These are phyloP conservation scores for Charaxes varanes DNA, from an alignment of 1,140 invertebrate species.

Conservation along the genomic window DNA sequence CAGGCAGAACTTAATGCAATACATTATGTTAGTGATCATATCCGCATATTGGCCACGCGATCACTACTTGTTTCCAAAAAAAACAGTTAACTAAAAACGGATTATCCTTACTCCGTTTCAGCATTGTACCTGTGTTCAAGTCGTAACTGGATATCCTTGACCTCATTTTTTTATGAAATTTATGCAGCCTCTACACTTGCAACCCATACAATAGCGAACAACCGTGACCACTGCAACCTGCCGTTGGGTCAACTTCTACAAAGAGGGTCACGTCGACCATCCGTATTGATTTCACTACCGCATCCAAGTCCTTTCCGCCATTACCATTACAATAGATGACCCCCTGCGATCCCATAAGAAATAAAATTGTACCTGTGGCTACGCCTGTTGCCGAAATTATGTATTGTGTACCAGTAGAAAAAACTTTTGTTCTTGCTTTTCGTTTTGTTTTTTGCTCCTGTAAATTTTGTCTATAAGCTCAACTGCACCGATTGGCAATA, in stretches of 20 bases:
- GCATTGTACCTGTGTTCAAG: slow-evolving; percentile 5
- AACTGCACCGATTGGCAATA: too few species aligned
- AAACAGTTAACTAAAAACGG: too few species aligned
- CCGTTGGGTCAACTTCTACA: slow-evolving; percentile 43
- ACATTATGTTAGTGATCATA: too few species aligned
- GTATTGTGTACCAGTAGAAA: too few species aligned
- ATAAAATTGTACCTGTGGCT: slow-evolving; percentile 23
- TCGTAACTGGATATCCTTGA: slow-evolving; percentile 22
- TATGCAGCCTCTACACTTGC: slow-evolving; percentile 18
- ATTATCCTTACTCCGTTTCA: too few species aligned
- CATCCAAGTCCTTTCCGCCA: slow-evolving; percentile 26
- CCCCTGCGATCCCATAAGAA: slow-evolving; percentile 32
- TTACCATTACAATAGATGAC: slow-evolving; percentile 55
- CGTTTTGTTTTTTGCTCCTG: too few species aligned
- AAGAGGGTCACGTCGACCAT: slow-evolving; percentile 35
- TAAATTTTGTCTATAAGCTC: too few species aligned
- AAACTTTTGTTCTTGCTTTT: too few species aligned
- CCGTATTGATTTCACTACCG: slow-evolving; percentile 38
- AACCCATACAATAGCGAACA: slow-evolving; percentile 14
- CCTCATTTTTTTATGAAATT: slow-evolving; percentile 14
- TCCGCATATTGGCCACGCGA: too few species aligned
- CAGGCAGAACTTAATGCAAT: too few species aligned
- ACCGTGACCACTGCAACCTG: slow-evolving; percentile 45
- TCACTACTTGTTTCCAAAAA: too few species aligned
- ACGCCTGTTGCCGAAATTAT: slow-evolving; percentile 29